Evolutionary conservation across 2,797 vertebrate species (phyloP).

Genomic region (Fundulus diaphanus): DNA sequence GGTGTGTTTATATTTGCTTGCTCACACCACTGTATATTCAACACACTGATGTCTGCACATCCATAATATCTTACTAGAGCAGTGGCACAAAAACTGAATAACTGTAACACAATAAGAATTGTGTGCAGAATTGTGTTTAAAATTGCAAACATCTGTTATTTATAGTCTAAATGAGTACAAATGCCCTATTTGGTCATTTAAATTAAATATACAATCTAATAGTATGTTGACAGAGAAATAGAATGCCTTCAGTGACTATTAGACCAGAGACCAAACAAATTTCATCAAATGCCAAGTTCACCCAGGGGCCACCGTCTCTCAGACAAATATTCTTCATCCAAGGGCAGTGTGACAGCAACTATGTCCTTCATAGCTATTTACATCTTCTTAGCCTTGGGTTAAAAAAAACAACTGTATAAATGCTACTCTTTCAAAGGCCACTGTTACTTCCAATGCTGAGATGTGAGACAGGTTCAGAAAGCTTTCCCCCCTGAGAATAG

Average conservation of each 20-base stretch:
- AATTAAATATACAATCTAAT: conserved; percentile 19
- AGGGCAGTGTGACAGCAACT: conserved; percentile 55
- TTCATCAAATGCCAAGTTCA: conserved; percentile 74
- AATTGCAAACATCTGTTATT: background rate
- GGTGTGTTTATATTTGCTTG: background rate
- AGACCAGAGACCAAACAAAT: conserved; percentile 62
- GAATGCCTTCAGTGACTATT: conserved; percentile 46
- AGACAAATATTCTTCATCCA: conserved; percentile 67
- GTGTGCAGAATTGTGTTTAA: background rate
- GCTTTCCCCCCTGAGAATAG: conserved; percentile 65
- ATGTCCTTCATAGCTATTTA: conserved; percentile 58
- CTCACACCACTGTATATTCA: background rate
- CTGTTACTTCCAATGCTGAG: conserved; percentile 42
- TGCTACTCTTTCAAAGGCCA: conserved; percentile 61
- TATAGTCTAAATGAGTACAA: background rate
- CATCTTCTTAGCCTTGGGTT: conserved; percentile 53
- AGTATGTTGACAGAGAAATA: conserved; percentile 34
- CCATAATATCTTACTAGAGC: background rate
- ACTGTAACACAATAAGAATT: background rate
- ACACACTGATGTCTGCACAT: background rate
- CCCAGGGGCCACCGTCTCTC: conserved; percentile 60
- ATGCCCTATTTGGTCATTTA: background rate
- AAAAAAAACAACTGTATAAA: conserved; percentile 47
- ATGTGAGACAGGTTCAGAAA: conserved; percentile 65
- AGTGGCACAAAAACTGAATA: background rate